Base-by-base conservation (phyloP, 2,797 vertebrate species). In the Pagetopsis macropterus region DNA sequence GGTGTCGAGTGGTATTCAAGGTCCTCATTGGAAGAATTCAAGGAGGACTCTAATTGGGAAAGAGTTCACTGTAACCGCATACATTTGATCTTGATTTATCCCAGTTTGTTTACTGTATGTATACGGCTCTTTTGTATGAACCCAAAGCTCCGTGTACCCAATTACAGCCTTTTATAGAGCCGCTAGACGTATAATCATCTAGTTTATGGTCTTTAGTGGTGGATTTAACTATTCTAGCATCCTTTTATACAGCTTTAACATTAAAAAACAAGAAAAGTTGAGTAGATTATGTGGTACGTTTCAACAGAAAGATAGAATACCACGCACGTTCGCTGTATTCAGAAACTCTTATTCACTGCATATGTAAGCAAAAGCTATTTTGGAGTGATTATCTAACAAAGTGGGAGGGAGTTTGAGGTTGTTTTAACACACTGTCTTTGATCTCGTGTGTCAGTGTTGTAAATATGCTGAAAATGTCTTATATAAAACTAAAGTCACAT, bases 261-360 rank as follows among this genome's bases (percentile, higher is more conserved):
- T 69, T 69, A 51, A 43, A 62, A 62, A 60, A 33, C 43, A 57
- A 51, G 31, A 60, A 13, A 16, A 12, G 21, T 43, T 19, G 57
- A 45, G 27, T 6, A 9, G 48, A 16, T 19, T 55, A 65, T 45
- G 59, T 54, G 41, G 12, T 17, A 43, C 27, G 15, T 27, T 63
- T 23, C 7, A 40, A 46, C 31, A 16, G 31, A 40, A n/a, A 51
- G 33, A 37, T 37, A 44, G 19, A 49, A 14, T 51, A 57, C 11
- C 15, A 13, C 37, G 9, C 19, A 37, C 48, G 17, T 54, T 59
- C 54, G 27, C 27, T 62, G 37, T 5, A 46, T 60, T 59, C 46
- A 59, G 21, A 62, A 17, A 44, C 10, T n/a, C 27, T 5, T 27
- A 14, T 60, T 57, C n/a, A 19, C 54, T 5, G 15, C 8, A 43